Evolutionary conservation across 2,797 vertebrate species (phyloP), one percentile per base, ranked within the genome.

Genomic region (Mallotus villosus): DNA sequence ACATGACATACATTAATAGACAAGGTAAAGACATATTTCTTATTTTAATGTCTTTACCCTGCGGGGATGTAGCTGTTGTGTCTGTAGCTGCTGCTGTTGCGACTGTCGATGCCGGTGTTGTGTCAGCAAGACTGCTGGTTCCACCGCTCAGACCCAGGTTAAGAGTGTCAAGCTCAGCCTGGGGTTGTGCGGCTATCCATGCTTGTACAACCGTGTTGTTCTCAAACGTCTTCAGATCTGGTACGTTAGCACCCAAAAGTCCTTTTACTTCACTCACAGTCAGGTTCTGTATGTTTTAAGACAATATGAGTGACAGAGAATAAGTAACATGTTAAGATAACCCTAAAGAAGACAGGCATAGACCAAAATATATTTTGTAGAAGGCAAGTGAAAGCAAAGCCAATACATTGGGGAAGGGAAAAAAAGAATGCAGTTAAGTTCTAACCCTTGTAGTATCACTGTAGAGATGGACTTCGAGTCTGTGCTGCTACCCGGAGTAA

Each of bases 211-310:
- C 5, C 0, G 79, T n/a, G 1, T 86, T 71, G 0, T 86, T 86
- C 77, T 91, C 82, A 89, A 91, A 92, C 46, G 81, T 6, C 80
- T 91, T 89, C 79, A 93, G 81, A 61, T 90, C 82, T 0, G 0
- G 14, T 4, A 90, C 2, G 0, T 77, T 63, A 0, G 0, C 4
- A 4, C 87, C 85, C 78, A 91, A 5, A 37, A 92, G 82, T 61
- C 59, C 69, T 69, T 46, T 19, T 7, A 92, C 86, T 1, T 86
- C 59, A 0, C 24, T 19, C 59, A 91, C 89, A 2, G 65, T 86
- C 67, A 93, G 79, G 34, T 0, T 55, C 92, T 90, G 77, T 22
- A 49, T 6, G 71, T 72, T 71, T 51, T 16, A 71, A 64, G 64
- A 19, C 1, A 73, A 72, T 67, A 17, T 49, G 25, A 24, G 21